phyloP scores from a whole-genome alignment of 2,113 vertebrate genomes.

The Fregetta grallaria region DNA sequence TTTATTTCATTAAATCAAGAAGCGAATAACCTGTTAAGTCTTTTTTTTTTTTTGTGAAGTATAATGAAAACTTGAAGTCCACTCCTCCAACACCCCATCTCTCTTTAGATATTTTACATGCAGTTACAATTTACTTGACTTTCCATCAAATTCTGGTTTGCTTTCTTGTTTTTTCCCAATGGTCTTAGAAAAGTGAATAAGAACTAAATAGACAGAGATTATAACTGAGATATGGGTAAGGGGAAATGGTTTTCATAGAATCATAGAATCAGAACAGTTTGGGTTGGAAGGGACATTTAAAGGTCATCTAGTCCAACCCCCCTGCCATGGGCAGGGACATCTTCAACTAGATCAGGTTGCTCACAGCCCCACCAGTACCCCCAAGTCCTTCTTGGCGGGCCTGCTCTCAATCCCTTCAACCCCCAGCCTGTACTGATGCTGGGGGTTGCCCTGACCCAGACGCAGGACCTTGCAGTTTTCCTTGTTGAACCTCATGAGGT shows the following conservation, averaged over 20 bases:
- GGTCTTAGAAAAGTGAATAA: not conserved
- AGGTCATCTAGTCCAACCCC: no score
- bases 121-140: not conserved
- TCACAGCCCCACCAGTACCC: no score
- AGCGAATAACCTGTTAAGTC: not conserved
- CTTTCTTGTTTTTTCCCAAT: not conserved
- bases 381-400: no score
- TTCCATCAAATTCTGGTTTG: not conserved
- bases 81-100: not conserved
- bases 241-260: not conserved
- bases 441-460: no score
- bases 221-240: not conserved
- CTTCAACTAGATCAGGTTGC: no score
- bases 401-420: no score
- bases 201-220: not conserved
- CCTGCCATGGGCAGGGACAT: no score
- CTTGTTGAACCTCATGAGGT: no score
- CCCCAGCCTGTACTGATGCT: no score
- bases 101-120: not conserved
- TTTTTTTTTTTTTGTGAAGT: not conserved
- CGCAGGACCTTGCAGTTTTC: no score
- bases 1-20: not conserved
- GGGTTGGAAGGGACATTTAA: no score
- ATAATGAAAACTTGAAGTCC: not conserved
- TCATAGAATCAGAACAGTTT: no score